Base-by-base conservation (phyloP, 1,140 invertebrate genomes). In the Danaus plexippus region DNA sequence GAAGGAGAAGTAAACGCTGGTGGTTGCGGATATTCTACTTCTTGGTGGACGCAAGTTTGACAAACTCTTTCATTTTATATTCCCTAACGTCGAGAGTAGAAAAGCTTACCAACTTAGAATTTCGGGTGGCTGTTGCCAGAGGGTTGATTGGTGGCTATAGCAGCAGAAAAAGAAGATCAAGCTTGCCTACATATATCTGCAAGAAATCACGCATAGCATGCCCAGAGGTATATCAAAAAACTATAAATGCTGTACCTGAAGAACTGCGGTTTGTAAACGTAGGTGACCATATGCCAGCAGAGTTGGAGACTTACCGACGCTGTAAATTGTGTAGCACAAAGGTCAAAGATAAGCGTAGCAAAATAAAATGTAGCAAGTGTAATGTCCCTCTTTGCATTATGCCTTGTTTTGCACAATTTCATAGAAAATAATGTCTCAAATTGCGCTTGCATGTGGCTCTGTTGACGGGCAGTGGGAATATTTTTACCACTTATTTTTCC, bases 321-420 rank as follows among this genome's bases (percentile, higher is more conserved):
- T 71, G 64, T 49, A 60, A 51, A 59, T 50, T 67, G 45, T 73
- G 71, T 18, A 70, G 71, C 63, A 70, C 71, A 50, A 68, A 68
- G 18, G 47, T 49, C 13, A 66, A 68, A 41, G 51, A 74, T 57
- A 69, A 67, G 50, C 42, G 66, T 43, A 57, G 43, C 43, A 71
- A 68, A 63, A 65, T 71, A 55, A 65, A 56, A 55, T 70, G 71
- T 52, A 54, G 52, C 6, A 68, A 62, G 44, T 68, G 67, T 58
- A 52, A 66, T 47, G 65, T 72, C 15, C 52, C 62, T 41, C 58
- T 69, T 10, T 46, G 52, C 52, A 44, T 54, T 4, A 46, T 11
- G 12, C 52, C 52, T 46, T 54, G 52, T 54, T 54, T 46, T 54
- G 13, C 42, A 43, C 9, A 46, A 32, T 54, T 54, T n/a, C 43